Base-by-base conservation (phyloP, 2,888 invertebrate genomes). In the Pristionchus japonicus region DNA sequence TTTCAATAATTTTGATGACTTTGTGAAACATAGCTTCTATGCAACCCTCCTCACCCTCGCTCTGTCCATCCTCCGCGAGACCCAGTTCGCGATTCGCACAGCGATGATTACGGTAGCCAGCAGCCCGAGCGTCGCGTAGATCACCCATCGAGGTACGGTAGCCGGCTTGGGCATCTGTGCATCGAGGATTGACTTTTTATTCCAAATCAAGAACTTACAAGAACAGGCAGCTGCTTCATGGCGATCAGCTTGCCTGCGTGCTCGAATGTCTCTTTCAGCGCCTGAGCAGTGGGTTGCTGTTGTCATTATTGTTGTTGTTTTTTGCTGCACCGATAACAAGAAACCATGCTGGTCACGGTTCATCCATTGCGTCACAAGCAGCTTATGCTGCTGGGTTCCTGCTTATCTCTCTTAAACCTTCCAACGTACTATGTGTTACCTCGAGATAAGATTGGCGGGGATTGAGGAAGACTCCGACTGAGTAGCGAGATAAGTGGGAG, bases 71-170 rank as follows among this genome's bases (percentile, higher is more conserved):
- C 61, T 87, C 27, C 37, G 15, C 15, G 87, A 57, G 43, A 87
- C 80, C 87, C 87, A 87, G 27, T 61, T 61, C 3, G 87, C 87
- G 6, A 87, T 77, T 0, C 47, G 49, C 40, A 87, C 47, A 6
- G 87, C 43, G 87, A 87, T 37, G 40, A 87, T 77, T 23, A 87
- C 87, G 13, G 77, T 31, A 31, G 47, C 61, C n/a, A 87, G 57
- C 0, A 87, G 43, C 1, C 77, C 87, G 31, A 52, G 34, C 20
- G 87, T 87, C 0, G 40, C 37, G 61, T 87, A 87, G 77, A 87
- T 57, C 57, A 85, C 84, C 82, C 83, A 88, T 49, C 57, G 87
- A 15, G 84, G 74, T 9, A 88, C 23, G 40, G 84, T 61, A 11
- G 86, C 15, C 15, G 82, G 74, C 49, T 74, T 67, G 82, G 67